Evolutionary conservation across 2,888 invertebrate species (phyloP).

Genomic region (Tillus elongatus): DNA sequence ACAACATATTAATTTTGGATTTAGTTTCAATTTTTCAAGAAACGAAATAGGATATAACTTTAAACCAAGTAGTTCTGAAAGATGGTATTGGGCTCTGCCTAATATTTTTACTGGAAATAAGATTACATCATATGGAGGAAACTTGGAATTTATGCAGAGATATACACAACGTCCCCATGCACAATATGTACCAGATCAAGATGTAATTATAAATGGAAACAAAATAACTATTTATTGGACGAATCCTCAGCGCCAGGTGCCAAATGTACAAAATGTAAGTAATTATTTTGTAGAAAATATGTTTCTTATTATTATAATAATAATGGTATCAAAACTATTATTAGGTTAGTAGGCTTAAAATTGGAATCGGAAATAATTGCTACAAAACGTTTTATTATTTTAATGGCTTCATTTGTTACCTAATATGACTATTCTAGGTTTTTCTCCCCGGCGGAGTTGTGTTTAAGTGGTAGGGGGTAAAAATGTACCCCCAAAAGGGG

Average conservation of each 20-base stretch:
- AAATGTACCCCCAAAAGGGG: too few relatives aligned
- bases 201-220: constrained; percentile 74
- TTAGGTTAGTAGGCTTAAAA: too few relatives aligned
- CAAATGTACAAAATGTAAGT: constrained; percentile 54
- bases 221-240: constrained; percentile 69
- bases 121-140: constrained; percentile 81
- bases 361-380: too few relatives aligned
- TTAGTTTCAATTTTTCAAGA: constrained; percentile 45
- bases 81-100: constrained; percentile 70
- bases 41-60: constrained; percentile 57
- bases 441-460: too few relatives aligned
- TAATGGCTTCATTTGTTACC: background rate
- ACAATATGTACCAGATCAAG: constrained; percentile 56
- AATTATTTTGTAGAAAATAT: constrained; percentile 4
- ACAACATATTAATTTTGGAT: constrained; percentile 43
- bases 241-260: constrained; percentile 49
- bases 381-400: background rate
- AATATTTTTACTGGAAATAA: constrained; percentile 60
- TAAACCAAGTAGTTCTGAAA: constrained; percentile 40
- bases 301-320: constrained; percentile 5
- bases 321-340: too few relatives aligned
- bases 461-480: too few relatives aligned
- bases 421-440: too few relatives aligned
- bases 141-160: constrained; percentile 62
- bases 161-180: constrained; percentile 50